phyloP scores from a whole-genome alignment of 2,888 invertebrate genomes.

The Caenorhabditis sp. region DNA sequence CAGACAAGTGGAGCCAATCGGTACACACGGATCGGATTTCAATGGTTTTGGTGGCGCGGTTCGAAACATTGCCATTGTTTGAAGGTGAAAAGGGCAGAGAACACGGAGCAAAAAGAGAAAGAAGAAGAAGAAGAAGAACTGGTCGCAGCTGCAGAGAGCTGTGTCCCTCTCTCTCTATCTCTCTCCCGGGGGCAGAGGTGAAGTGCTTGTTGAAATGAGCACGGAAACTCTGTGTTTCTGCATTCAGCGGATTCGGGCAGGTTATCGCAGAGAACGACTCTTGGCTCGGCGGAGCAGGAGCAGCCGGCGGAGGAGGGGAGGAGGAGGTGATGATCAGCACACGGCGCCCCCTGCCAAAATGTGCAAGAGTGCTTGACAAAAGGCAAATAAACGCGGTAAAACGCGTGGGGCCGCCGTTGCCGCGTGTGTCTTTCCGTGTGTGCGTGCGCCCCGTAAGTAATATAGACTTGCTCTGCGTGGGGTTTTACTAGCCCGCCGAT shows the following conservation, averaged over 20 bases:
- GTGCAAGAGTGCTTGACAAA: slow-evolving; percentile 49
- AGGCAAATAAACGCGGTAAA: slow-evolving; percentile 34
- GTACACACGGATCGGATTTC: slow-evolving; percentile 39
- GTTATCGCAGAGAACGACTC: slow-evolving; percentile 35
- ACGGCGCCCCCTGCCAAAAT: slow-evolving; percentile 35
- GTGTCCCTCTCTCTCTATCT: slow-evolving; percentile 8
- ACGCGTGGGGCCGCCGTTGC: slow-evolving; percentile 7
- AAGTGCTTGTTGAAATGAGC: slow-evolving; percentile 51
- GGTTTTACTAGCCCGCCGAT: slow-evolving; percentile 27
- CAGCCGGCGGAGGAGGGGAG: neutral
- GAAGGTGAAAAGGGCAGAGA: slow-evolving; percentile 29
- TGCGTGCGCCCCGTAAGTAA: slow-evolving; percentile 32
- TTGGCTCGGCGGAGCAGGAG: neutral
- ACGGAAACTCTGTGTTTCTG: slow-evolving; percentile 21
- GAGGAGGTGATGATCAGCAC: neutral
- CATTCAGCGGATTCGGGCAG: slow-evolving; percentile 27
- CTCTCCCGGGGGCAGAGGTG: slow-evolving; percentile 38
- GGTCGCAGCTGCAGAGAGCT: too few species aligned
- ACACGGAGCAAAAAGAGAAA: slow-evolving; percentile 6
- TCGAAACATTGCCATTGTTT: slow-evolving; percentile 28
- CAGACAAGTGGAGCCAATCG: neutral
- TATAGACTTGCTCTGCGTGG: slow-evolving; percentile 26
- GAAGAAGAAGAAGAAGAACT: neutral
- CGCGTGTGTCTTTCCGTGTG: slow-evolving; percentile 34
- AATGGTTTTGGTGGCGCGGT: slow-evolving; percentile 4